Percentiles rank a stretch among this genome's conserved stretches.
These are phyloP conservation scores for Nettapus auritus DNA, from an alignment of 2,113 vertebrate species.

Conservation along the genomic window DNA sequence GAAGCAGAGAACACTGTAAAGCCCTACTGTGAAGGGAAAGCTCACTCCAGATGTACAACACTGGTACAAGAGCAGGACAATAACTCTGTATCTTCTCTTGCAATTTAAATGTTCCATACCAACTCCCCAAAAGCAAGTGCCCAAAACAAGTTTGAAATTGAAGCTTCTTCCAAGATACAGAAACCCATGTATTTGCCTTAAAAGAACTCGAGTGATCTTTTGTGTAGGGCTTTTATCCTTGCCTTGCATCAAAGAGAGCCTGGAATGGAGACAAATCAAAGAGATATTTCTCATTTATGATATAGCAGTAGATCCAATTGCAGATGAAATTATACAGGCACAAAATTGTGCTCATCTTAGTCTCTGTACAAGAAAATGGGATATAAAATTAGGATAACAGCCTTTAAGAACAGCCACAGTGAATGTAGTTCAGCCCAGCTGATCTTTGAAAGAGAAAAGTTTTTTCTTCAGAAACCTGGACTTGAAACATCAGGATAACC, in stretches of 20 bases:
- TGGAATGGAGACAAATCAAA: background rate
- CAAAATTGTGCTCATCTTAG: background rate
- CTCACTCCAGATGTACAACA: background rate
- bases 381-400: slow-evolving; percentile 21
- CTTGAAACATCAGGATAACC: background rate
- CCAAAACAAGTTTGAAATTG: background rate
- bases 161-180: background rate
- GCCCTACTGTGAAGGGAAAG: background rate
- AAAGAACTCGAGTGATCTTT: background rate
- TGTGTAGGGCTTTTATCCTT: slow-evolving; percentile 15
- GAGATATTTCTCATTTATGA: background rate
- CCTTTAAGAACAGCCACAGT: background rate
- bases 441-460: background rate
- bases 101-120: background rate
- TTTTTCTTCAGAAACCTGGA: background rate
- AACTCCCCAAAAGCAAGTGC: background rate
- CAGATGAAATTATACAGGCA: slow-evolving; percentile 4
- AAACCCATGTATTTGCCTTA: background rate
- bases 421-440: background rate
- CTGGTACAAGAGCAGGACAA: background rate
- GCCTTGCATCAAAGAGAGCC: background rate
- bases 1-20: background rate
- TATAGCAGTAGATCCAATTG: background rate
- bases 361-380: background rate
- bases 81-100: background rate